Conservation (phyloP, 1,140 invertebrate species). For the Lepidotrigona ventralis region DNA sequence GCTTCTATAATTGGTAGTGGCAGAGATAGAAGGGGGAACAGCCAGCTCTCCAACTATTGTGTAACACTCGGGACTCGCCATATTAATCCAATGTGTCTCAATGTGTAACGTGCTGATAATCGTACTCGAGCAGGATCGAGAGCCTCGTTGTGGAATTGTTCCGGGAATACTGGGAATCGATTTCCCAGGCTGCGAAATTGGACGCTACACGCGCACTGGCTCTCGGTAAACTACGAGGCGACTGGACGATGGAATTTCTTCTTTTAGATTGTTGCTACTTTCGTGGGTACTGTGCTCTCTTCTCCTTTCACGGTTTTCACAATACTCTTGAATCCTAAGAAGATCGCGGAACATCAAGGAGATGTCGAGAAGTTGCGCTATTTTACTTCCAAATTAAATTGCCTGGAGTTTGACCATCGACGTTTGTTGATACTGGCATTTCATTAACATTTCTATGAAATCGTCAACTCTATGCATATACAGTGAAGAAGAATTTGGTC, state of each 20-base stretch:
- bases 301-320: neutral
- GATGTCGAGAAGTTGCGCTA: neutral
- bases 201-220: neutral
- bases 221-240: too few relatives aligned
- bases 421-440: neutral
- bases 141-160: neutral
- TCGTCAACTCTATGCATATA: neutral
- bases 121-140: neutral
- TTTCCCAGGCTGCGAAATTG: neutral
- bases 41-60: conserved; percentile 20
- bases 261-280: neutral
- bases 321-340: neutral
- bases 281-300: neutral
- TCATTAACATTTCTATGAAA: neutral
- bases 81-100: conserved; percentile 32
- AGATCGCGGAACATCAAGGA: too few relatives aligned
- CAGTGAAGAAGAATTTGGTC: too few relatives aligned
- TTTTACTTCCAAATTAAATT: neutral
- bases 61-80: neutral
- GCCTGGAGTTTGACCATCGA: neutral
- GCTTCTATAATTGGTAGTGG: conserved; percentile 43
- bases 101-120: conserved; percentile 31
- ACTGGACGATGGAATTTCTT: neutral
- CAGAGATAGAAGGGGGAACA: conserved; percentile 20
- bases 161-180: neutral